phyloP scores from a whole-genome alignment of 2,797 vertebrate genomes.

The Catamblyrhynchus diadema region DNA sequence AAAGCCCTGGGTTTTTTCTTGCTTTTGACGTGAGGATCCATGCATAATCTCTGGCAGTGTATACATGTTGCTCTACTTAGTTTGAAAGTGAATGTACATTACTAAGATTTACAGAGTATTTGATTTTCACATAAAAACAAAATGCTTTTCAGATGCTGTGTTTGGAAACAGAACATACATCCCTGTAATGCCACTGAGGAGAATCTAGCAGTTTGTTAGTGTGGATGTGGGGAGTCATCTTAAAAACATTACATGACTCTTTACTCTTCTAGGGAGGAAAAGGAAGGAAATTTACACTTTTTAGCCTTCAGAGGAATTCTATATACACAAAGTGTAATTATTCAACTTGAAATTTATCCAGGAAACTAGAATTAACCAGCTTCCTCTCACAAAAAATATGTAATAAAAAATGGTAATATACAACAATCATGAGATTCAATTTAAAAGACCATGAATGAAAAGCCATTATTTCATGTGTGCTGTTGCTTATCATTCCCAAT shows the following conservation, averaged over 20 bases:
- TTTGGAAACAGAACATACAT: neutral
- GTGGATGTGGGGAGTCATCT: neutral
- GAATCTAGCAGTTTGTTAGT: neutral
- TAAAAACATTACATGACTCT: neutral
- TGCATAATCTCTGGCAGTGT: neutral
- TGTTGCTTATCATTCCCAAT: neutral
- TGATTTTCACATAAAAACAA: neutral
- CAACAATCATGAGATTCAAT: neutral
- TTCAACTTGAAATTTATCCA: neutral
- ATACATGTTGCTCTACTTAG: neutral
- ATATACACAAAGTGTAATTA: neutral
- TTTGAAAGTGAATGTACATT: neutral
- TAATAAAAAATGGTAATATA: neutral
- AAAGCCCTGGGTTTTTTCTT: neutral
- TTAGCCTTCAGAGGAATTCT: neutral
- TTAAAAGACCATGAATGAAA: neutral
- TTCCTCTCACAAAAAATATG: neutral
- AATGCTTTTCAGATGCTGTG: neutral
- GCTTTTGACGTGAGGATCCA: neutral
- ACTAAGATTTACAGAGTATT: neutral
- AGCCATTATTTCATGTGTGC: neutral
- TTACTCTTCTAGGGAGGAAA: neutral
- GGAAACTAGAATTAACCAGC: neutral
- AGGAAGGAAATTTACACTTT: neutral
- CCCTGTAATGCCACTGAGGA: neutral